These are phyloP conservation scores for Pyrrhosoma nymphula DNA, from an alignment of 2,888 invertebrate genomes.

Conservation along the genomic window DNA sequence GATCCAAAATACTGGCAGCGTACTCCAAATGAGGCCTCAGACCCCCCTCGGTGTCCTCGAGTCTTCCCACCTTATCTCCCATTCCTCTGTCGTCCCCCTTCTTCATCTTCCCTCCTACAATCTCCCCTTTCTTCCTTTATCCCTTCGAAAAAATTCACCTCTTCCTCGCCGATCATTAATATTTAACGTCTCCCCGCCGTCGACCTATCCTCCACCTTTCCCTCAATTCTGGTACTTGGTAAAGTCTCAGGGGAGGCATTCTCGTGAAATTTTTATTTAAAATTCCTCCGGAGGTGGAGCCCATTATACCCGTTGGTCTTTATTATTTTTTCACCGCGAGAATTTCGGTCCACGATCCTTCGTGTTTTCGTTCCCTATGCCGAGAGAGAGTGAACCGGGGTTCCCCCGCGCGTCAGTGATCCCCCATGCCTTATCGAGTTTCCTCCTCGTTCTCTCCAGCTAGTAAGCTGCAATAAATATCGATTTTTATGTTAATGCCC, in stretches of 20 bases:
- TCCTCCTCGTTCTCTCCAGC: background rate
- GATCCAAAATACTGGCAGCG: too few relatives aligned
- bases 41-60: background rate
- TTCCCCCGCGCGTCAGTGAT: background rate
- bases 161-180: background rate
- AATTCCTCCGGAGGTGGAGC: background rate
- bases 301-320: background rate
- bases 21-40: background rate
- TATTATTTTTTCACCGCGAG: background rate
- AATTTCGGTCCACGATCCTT: slow-evolving; percentile 46
- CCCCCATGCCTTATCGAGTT: background rate
- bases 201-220: background rate
- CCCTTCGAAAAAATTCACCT: background rate
- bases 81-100: background rate
- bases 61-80: background rate
- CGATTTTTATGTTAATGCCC: slow-evolving; percentile 33
- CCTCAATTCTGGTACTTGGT: background rate
- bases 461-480: slow-evolving; percentile 14
- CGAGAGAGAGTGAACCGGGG: too few relatives aligned
- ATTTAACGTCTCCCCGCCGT: background rate
- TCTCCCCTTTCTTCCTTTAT: background rate
- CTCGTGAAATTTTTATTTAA: slow-evolving; percentile 11
- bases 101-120: background rate
- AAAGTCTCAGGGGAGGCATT: slow-evolving; percentile 8
- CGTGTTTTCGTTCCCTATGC: background rate